phyloP scores from a whole-genome alignment of 1,140 invertebrate species.

The Telenomus remus region DNA sequence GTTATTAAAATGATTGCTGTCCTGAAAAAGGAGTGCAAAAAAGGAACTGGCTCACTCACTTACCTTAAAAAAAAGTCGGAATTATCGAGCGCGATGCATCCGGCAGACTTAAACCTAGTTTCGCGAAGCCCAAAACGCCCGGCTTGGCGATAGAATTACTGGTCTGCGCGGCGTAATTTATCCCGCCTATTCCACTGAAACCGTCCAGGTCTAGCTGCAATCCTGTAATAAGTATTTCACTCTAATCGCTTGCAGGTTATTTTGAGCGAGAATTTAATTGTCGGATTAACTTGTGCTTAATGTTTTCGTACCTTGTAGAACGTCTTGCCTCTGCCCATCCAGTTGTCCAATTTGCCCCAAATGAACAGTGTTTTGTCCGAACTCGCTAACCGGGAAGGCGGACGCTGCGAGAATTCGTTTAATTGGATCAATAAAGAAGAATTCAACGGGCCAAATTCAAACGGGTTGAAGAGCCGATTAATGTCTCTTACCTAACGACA shows the following conservation, averaged over 20 bases:
- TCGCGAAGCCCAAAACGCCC: slow-evolving; percentile 54
- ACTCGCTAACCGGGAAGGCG: slow-evolving; percentile 36
- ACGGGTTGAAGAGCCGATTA: slow-evolving; percentile 1
- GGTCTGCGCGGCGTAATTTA: slow-evolving; percentile 63
- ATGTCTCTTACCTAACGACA: slow-evolving; percentile 47
- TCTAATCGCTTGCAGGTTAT: slow-evolving; percentile 51
- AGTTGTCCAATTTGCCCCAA: slow-evolving; percentile 45
- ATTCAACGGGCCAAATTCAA: too few relatives aligned
- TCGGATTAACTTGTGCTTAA: slow-evolving; percentile 55
- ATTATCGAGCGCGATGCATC: slow-evolving; percentile 60
- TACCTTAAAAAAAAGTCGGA: slow-evolving; percentile 63
- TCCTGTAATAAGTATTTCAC: slow-evolving; percentile 61
- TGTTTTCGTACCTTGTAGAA: slow-evolving; percentile 51
- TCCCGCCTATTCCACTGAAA: slow-evolving; percentile 60
- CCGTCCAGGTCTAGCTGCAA: slow-evolving; percentile 64
- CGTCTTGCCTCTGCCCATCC: slow-evolving; percentile 33
- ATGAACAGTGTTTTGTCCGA: slow-evolving; percentile 39
- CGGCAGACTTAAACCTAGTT: slow-evolving; percentile 62
- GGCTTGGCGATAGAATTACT: slow-evolving; percentile 61
- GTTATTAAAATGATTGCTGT: slow-evolving; percentile 30
- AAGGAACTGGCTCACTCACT: too few relatives aligned
- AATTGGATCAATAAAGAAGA: not conserved
- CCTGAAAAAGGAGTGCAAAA: slow-evolving; percentile 9
- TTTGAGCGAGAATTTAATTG: slow-evolving; percentile 55
- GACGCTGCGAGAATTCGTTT: too few relatives aligned